These are phyloP conservation scores for Pterois miles DNA, from an alignment of 2,797 vertebrate species.

Conservation along the genomic window DNA sequence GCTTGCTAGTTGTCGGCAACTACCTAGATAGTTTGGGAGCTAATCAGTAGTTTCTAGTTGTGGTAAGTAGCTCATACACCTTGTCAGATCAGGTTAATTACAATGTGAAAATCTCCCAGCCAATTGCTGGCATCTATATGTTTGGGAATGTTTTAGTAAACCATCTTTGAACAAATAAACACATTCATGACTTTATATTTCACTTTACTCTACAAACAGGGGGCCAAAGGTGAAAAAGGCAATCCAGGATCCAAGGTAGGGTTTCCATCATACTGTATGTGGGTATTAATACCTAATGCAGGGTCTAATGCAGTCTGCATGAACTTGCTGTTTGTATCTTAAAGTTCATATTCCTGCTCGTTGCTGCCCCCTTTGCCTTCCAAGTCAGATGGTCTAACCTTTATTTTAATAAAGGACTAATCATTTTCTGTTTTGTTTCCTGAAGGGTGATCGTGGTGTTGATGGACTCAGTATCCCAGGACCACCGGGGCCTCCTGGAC, in stretches of 20 bases:
- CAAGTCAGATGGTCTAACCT: neutral
- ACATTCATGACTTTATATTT: neutral
- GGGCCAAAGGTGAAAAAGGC: conserved; percentile 75
- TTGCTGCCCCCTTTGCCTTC: neutral
- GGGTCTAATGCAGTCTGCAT: neutral
- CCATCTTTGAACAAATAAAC: neutral
- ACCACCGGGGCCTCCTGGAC: conserved; percentile 87
- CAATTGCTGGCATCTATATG: neutral
- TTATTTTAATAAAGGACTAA: neutral
- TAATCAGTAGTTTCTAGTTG: neutral
- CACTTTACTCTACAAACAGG: conserved; percentile 50
- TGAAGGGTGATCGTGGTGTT: conserved; percentile 88
- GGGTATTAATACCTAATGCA: neutral
- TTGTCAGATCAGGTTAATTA: neutral
- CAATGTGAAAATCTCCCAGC: neutral
- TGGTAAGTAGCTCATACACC: neutral
- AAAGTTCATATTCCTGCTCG: neutral
- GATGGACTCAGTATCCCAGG: conserved; percentile 85
- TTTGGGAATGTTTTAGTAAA: neutral
- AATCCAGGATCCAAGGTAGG: conserved; percentile 65
- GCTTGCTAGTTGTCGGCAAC: neutral
- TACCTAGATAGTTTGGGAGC: neutral
- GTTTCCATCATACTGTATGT: neutral
- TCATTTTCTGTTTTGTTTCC: neutral
- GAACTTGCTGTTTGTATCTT: neutral